phyloP scores from a whole-genome alignment of 2,797 vertebrate genomes.

The Artibeus jamaicensis region DNA sequence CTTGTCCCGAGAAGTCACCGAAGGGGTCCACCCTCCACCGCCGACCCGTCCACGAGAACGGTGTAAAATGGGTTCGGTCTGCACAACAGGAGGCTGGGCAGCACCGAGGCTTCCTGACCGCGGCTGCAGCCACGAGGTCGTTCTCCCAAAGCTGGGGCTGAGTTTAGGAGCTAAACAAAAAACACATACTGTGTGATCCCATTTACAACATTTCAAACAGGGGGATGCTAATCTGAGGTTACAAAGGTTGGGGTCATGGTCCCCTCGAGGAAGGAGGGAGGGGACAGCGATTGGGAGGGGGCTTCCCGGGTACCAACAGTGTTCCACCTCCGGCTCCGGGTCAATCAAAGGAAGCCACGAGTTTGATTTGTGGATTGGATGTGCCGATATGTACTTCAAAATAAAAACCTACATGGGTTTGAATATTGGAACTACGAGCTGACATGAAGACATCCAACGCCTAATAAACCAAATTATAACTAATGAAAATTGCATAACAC shows the following conservation, averaged over 20 bases:
- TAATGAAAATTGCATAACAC: background rate
- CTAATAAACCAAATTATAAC: background rate
- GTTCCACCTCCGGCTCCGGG: background rate
- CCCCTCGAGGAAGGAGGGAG: background rate
- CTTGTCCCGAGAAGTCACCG: background rate
- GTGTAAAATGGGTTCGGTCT: background rate
- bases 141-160: background rate
- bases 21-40: background rate
- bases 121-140: background rate
- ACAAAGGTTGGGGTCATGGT: background rate
- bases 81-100: too few species aligned
- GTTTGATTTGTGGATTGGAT: background rate
- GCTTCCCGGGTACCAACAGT: background rate
- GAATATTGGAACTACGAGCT: background rate
- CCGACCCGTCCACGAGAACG: background rate
- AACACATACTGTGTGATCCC: background rate
- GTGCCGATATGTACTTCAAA: background rate
- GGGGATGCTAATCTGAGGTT: background rate
- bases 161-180: background rate
- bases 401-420: background rate
- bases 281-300: accelerated
- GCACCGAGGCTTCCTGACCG: background rate
- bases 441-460: background rate
- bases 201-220: background rate
- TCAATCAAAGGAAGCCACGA: background rate